Percentiles rank a stretch among this genome's conserved stretches.
These are phyloP conservation scores for Lasioglossum marginatum DNA, from an alignment of 2,888 invertebrate species.

Conservation along the genomic window DNA sequence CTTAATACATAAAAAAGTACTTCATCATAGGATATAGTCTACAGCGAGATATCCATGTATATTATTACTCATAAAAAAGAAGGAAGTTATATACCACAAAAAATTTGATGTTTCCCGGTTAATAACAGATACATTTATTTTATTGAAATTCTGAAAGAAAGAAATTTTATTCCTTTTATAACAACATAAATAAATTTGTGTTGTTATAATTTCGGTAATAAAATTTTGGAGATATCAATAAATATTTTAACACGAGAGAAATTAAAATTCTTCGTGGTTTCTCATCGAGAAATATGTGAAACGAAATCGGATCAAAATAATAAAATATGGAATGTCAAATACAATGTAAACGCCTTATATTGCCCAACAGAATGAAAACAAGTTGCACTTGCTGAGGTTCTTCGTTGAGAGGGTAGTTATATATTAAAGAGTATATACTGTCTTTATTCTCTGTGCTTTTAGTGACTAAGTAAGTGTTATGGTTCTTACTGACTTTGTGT, in stretches of 20 bases:
- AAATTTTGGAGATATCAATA: constrained; percentile 6
- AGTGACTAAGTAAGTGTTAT: constrained; percentile 85
- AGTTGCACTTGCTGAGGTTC: constrained; percentile 65
- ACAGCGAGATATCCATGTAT: constrained; percentile 17
- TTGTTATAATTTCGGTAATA: neutral
- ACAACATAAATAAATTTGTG: neutral
- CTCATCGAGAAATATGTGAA: constrained; percentile 4
- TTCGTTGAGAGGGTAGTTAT: constrained; percentile 61
- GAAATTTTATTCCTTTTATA: neutral
- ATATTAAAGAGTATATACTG: constrained; percentile 68
- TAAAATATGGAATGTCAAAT: constrained; percentile 41
- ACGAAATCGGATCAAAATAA: constrained; percentile 39
- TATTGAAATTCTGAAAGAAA: neutral
- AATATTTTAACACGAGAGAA: neutral
- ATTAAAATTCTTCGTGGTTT: constrained; percentile 53
- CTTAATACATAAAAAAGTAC: constrained; percentile 6
- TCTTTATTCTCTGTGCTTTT: constrained; percentile 83
- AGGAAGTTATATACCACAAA: constrained; percentile 44
- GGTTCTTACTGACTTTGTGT: constrained; percentile 99
- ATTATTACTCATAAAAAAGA: constrained; percentile 41
- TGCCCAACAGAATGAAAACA: constrained; percentile 65
- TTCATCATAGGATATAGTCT: constrained; percentile 30
- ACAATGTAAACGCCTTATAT: constrained; percentile 36
- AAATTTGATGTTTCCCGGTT: constrained; percentile 49
- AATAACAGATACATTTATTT: constrained; percentile 10